Conservation (phyloP, 2,113 vertebrate genomes). For the Brachionichthys hirsutus region DNA sequence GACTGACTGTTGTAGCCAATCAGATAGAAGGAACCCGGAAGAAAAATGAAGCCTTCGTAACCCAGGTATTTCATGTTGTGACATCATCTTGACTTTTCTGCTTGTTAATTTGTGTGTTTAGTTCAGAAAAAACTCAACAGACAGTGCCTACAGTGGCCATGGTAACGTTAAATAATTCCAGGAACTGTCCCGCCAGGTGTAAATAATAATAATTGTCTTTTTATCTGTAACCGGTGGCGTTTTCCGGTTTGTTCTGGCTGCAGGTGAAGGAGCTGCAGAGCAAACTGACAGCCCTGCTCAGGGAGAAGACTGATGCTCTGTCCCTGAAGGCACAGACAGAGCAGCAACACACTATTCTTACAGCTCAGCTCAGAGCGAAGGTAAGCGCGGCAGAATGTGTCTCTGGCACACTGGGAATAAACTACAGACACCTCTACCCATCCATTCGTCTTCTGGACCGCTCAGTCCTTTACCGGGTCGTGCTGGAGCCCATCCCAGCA, state of each 20-base stretch:
- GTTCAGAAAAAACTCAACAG: too few species aligned
- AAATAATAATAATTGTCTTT: not conserved
- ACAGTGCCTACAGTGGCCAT: too few species aligned
- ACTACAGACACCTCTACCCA: too few species aligned
- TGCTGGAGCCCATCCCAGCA: too few species aligned
- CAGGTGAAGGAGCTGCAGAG: conserved; percentile 63
- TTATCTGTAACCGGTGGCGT: not conserved
- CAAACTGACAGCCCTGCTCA: conserved; percentile 37
- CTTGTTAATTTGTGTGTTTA: too few species aligned
- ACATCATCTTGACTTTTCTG: too few species aligned
- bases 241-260: conserved; percentile 11
- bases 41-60: conserved; percentile 48
- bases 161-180: too few species aligned
- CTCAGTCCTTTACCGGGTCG: too few species aligned
- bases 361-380: conserved; percentile 74
- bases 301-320: conserved; percentile 37
- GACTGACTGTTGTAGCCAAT: conserved; percentile 34
- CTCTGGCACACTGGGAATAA: not conserved
- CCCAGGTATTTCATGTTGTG: conserved; percentile 49
- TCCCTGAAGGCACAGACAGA: conserved; percentile 73
- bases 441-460: too few species aligned
- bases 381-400: conserved; percentile 43
- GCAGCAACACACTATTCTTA: conserved; percentile 69
- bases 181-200: too few species aligned
- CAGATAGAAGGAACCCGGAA: conserved; percentile 50